These are phyloP conservation scores for Cardiocondyla obscurior DNA, from an alignment of 1,140 invertebrate genomes.

Conservation along the genomic window DNA sequence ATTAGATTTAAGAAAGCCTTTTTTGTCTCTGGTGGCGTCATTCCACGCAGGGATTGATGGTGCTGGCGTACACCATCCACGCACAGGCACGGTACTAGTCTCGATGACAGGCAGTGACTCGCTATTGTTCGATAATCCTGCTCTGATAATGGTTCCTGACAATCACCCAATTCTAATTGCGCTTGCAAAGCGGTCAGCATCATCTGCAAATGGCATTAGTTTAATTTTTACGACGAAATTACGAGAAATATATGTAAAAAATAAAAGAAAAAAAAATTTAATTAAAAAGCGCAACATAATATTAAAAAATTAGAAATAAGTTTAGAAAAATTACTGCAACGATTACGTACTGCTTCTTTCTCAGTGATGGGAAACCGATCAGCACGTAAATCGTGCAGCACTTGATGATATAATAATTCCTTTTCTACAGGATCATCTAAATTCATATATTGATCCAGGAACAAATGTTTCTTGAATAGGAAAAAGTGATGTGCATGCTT, in stretches of 20 bases:
- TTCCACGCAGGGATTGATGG: constrained; percentile 93
- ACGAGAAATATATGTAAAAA: background rate
- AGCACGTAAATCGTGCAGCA: constrained; percentile 94
- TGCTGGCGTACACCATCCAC: constrained; percentile 93
- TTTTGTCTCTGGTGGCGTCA: constrained; percentile 93
- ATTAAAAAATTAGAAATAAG: too few relatives aligned
- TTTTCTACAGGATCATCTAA: constrained; percentile 95
- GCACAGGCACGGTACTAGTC: constrained; percentile 89
- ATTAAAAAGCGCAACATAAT: background rate
- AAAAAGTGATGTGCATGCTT: constrained; percentile 88
- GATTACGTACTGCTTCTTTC: constrained; percentile 93
- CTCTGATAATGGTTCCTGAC: constrained; percentile 84
- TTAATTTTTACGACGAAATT: background rate
- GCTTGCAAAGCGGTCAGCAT: constrained; percentile 97
- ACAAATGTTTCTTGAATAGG: constrained; percentile 96
- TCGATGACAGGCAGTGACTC: constrained; percentile 92
- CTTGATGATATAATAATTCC: constrained; percentile 97
- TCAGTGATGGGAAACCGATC: constrained; percentile 96
- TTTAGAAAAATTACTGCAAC: background rate
- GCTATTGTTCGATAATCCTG: constrained; percentile 91
- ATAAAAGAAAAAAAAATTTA: background rate
- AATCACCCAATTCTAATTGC: constrained; percentile 95
- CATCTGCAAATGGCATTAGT: constrained; percentile 85
- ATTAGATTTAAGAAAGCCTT: constrained; percentile 97
- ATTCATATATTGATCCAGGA: constrained; percentile 93